A percentile compares a stretch with the other conserved stretches of the same genome.
Conservation (phyloP, 2,888 invertebrate species). For the Cheilosia pagana region DNA sequence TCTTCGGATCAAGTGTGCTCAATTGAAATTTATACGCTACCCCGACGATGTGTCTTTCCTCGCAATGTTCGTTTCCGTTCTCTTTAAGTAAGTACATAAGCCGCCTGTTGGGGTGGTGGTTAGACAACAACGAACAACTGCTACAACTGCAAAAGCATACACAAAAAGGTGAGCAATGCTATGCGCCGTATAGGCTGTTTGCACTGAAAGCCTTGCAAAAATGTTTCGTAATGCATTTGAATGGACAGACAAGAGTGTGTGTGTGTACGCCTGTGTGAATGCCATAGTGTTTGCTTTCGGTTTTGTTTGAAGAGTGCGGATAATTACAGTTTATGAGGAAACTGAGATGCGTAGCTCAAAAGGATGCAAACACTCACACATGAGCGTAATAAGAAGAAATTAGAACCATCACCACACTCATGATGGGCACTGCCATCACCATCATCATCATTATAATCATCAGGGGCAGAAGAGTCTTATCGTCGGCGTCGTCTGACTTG, state of each 20-base stretch:
- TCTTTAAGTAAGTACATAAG: conserved; percentile 58
- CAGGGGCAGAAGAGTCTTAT: not conserved
- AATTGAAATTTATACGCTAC: conserved; percentile 69
- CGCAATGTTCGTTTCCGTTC: conserved; percentile 13
- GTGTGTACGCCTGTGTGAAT: conserved; percentile 2
- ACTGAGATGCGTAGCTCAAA: conserved; percentile 52
- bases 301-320: conserved; percentile 66
- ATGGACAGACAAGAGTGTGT: conserved; percentile 12
- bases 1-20: conserved; percentile 67
- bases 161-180: conserved; percentile 47
- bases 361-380: conserved; percentile 37
- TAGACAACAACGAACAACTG: conserved; percentile 30
- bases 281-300: conserved; percentile 54
- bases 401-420: conserved; percentile 56
- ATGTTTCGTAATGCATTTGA: conserved; percentile 35
- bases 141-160: conserved; percentile 51
- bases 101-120: conserved; percentile 15
- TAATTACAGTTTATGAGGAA: conserved; percentile 67
- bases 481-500: not conserved
- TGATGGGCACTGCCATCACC: conserved; percentile 39
- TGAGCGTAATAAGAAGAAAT: conserved; percentile 46
- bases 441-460: conserved; percentile 25
- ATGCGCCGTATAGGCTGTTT: conserved; percentile 25
- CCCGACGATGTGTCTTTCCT: conserved; percentile 32
- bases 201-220: conserved; percentile 8